Evolutionary conservation across 2,888 invertebrate species (phyloP), one percentile per base, ranked within the genome.

Genomic region (Oxycera nigricornis): DNA sequence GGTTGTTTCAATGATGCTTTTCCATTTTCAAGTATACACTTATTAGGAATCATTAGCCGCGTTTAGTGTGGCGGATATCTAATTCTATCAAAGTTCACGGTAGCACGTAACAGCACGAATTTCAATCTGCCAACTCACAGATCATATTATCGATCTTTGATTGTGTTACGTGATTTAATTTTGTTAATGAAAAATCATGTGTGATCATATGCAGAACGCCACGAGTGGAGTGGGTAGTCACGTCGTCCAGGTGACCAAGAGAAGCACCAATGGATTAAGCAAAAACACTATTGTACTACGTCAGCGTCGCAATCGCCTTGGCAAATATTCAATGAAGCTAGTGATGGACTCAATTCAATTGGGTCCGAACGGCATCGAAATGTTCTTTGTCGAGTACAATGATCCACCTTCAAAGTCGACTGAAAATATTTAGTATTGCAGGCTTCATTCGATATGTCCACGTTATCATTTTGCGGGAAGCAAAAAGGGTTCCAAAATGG

Each of bases 241-340:
- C 59, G 59, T 59, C 26, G 28, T 30, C 59, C 26, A 14, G n/a
- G 61, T 61, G 61, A 61, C 61, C 61, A 61, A 61, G 61, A 61
- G 31, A 61, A 61, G 17, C 61, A 28, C 3, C 31, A 28, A 31
- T 61, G 28, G 31, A 61, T 61, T 28, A 31, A 17, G 61, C 31
- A 61, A 61, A 61, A 61, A 31, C 61, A 61, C 17, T 61, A 31
- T 61, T 17, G 61, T 20, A 61, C 61, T 31, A 31, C 7, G 31
- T 26, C 24, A 59, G 14, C 26, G 11, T 4, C 11, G 30, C 20
- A n/a, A n/a, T 61, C 20, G 35, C 61, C 61, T 61, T 61, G 61
- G 61, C 30, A 61, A 61, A 61, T 31, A 61, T 61, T 61, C 61
- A 61, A 61, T 61, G 28, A 61, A 61, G 7, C 31, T 31, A 61